Percentiles rank a stretch among this genome's conserved stretches.
Evolutionary conservation across 2,797 vertebrate genomes (phyloP).

Genomic region (Poecile montanus): DNA sequence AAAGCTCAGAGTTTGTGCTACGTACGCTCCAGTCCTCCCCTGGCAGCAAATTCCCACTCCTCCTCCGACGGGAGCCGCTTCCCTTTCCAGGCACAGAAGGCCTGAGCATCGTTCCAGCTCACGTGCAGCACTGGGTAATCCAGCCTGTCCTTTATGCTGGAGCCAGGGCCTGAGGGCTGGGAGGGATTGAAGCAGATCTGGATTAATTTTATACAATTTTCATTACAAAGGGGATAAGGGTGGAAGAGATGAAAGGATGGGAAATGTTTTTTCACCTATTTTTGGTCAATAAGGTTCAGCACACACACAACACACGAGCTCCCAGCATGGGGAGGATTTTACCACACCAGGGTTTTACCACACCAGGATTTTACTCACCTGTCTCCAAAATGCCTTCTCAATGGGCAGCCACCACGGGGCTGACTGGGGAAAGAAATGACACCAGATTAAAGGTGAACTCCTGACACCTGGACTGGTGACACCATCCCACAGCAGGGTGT

Average conservation of each 20-base stretch:
- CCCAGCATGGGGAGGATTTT: neutral
- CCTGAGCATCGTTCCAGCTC: constrained; percentile 93
- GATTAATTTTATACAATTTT: neutral
- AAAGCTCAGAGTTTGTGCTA: neutral
- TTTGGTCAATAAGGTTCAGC: rapidly evolving
- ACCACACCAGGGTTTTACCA: rapidly evolving
- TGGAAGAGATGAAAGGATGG: neutral
- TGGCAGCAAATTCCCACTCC: constrained; percentile 96
- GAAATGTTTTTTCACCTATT: rapidly evolving
- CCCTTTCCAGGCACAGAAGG: constrained; percentile 88
- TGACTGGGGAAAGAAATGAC: constrained; percentile 75
- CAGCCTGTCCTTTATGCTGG: constrained; percentile 86
- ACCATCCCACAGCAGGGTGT: neutral
- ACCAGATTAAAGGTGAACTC: neutral
- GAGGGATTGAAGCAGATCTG: neutral
- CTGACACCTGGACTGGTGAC: neutral
- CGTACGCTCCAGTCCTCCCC: constrained; percentile 89
- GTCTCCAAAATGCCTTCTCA: constrained; percentile 91
- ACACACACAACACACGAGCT: rapidly evolving
- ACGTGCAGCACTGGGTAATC: constrained; percentile 92
- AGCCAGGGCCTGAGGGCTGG: constrained; percentile 90
- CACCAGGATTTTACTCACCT: constrained; percentile 74
- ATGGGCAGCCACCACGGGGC: constrained; percentile 96
- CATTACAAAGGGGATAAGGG: neutral
- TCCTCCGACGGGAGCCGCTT: constrained; percentile 88